phyloP scores from a whole-genome alignment of 2,797 vertebrate genomes.

The Spondyliosoma cantharus region DNA sequence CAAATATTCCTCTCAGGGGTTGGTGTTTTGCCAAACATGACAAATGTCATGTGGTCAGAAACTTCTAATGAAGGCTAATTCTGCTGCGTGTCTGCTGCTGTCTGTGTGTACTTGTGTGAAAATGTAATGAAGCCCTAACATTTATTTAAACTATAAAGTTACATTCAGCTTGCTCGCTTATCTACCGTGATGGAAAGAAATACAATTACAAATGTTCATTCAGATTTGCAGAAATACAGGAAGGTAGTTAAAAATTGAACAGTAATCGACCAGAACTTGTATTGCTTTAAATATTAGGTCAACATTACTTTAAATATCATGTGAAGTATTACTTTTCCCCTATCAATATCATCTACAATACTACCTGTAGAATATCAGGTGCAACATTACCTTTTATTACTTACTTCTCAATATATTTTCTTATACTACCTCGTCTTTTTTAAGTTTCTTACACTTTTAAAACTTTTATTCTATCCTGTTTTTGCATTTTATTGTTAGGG shows the following conservation, averaged over 20 bases:
- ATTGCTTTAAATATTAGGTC: too few relatives aligned
- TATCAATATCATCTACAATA: too few relatives aligned
- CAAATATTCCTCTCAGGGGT: not conserved
- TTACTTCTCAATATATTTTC: too few relatives aligned
- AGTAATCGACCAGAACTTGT: too few relatives aligned
- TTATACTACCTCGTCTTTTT: too few relatives aligned
- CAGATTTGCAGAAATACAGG: not conserved
- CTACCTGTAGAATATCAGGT: too few relatives aligned
- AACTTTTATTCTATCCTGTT: too few relatives aligned
- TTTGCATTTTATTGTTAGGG: too few relatives aligned
- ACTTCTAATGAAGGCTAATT: not conserved
- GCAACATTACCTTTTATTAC: too few relatives aligned
- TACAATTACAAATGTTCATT: not conserved
- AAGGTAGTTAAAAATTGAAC: not conserved
- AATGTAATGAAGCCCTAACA: not conserved
- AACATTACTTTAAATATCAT: too few relatives aligned
- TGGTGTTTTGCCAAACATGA: not conserved
- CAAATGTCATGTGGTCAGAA: not conserved
- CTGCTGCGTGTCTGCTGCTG: not conserved
- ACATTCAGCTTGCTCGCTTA: not conserved
- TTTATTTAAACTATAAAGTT: not conserved
- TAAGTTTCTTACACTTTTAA: too few relatives aligned
- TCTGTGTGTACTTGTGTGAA: not conserved
- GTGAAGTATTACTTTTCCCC: too few relatives aligned
- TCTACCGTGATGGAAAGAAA: not conserved